Percentiles rank a stretch among this genome's conserved stretches.
Evolutionary conservation across 2,888 invertebrate species (phyloP).

Genomic region (Hylaea fasciaria): DNA sequence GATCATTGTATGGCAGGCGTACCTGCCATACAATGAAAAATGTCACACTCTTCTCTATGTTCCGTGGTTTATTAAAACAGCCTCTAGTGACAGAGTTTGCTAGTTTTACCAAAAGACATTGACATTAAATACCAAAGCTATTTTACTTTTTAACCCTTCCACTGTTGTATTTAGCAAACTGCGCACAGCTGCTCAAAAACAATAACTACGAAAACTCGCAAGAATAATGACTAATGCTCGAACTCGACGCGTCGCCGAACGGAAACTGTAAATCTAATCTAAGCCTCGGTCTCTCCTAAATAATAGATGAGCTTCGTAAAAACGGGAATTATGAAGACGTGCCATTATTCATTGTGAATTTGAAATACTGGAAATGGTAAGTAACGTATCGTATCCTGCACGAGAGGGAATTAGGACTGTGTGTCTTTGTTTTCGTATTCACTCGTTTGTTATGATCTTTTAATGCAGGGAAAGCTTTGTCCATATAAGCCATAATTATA

Average conservation of each 20-base stretch:
- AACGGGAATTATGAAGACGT: conserved; percentile 72
- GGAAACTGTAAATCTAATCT: conserved; percentile 73
- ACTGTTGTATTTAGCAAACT: conserved; percentile 1
- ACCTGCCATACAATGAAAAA: no score
- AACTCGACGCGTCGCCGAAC: conserved; percentile 48
- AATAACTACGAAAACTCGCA: conserved; percentile 48
- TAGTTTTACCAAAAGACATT: no score
- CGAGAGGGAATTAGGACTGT: conserved; percentile 31
- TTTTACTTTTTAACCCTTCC: no score
- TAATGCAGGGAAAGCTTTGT: not conserved
- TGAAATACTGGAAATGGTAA: conserved; percentile 62
- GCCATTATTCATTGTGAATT: conserved; percentile 69
- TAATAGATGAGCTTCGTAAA: conserved; percentile 72
- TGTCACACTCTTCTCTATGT: no score
- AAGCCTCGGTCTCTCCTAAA: conserved; percentile 65
- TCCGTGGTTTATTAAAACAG: no score
- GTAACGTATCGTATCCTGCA: conserved; percentile 49
- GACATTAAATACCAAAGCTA: no score
- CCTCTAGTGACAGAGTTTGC: no score
- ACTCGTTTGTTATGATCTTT: conserved; percentile 1
- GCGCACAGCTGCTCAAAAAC: conserved; percentile 15
- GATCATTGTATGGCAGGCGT: no score
- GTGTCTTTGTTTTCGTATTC: conserved; percentile 34
- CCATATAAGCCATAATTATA: no score
- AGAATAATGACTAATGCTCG: conserved; percentile 44